Base-by-base conservation (phyloP, 2,888 invertebrate genomes). In the Volucella bombylans region DNA sequence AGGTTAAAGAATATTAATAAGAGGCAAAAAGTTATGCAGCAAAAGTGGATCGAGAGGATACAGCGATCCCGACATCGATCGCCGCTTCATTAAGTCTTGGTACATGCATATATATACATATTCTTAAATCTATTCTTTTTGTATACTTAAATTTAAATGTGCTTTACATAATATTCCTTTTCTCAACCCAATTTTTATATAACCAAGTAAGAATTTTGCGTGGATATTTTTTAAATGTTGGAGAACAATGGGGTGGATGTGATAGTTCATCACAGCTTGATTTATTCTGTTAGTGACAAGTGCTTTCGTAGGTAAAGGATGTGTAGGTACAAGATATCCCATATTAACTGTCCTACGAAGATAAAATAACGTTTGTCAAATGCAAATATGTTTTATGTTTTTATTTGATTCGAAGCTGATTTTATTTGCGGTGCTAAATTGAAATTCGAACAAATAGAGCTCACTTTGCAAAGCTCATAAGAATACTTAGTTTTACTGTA, bases 251-350 rank as follows among this genome's bases (percentile, higher is more conserved):
- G 67, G 67, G 50, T 31, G 76, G 85, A 81, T 67, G 81, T 59
- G 76, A 64, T 72, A 81, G 71, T 68, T 59, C 71, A 71, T 76
- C 83, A 81, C 80, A 71, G 80, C 76, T 85, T 77, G 50, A 43
- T 74, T 41, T 64, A 72, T 81, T 77, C 85, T 85, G 85, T 45
- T 64, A 49, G 76, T 85, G 85, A 85, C 85, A 85, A 79, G 74
- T 83, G 69, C 55, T 38, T 74, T 55, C 49, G 55, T 45, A 61
- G 61, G 64, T 74, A 69, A 74, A 71, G 74, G 79, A 69, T 64
- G 54, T 82, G 67, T 59, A 71, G 65, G 47, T 8, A 54, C 15
- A 15, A 45, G 31, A 11, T 45, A 72, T 43, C 39, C 31, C 15
- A 69, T 71, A 68, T 83, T 79, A 79, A 67, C 61, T 77, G 76